Conservation (phyloP, 2,113 vertebrate species). For the Dunckerocampus dactyliophorus region DNA sequence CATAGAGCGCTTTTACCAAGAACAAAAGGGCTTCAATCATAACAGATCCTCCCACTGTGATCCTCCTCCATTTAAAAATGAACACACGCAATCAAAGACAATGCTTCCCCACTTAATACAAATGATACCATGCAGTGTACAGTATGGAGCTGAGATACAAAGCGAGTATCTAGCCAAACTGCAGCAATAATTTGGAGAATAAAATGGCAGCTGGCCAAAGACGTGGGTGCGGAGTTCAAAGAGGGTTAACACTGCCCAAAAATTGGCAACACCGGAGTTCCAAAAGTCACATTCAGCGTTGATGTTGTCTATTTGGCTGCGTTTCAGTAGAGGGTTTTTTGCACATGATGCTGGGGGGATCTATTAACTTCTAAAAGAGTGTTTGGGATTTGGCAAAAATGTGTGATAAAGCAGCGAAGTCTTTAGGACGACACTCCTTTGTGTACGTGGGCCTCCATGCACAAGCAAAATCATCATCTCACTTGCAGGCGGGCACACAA, state of each 20-base stretch:
- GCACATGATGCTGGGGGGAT: not conserved
- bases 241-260: constrained; percentile 1
- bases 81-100: constrained; percentile 22
- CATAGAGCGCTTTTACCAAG: constrained; percentile 28
- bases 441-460: constrained; percentile 11
- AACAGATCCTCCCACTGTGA: constrained; percentile 36
- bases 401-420: not conserved
- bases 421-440: constrained; percentile 10
- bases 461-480: constrained; percentile 35
- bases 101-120: constrained; percentile 27
- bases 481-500: constrained; percentile 31
- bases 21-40: constrained; percentile 34
- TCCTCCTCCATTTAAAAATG: constrained; percentile 35
- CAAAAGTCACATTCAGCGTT: constrained; percentile 1
- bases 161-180: not conserved
- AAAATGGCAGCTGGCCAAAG: constrained; percentile 32
- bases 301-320: not conserved
- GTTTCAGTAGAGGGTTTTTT: not conserved
- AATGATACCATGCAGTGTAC: constrained; percentile 21
- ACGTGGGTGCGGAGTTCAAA: constrained; percentile 8
- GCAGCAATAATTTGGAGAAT: constrained; percentile 7
- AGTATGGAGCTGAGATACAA: constrained; percentile 4
- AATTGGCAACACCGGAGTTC: constrained; percentile 1
- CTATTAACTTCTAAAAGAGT: not conserved
- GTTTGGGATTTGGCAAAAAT: not conserved